phyloP scores from a whole-genome alignment of 2,797 vertebrate genomes.

The Stomatorhinus walkeri region DNA sequence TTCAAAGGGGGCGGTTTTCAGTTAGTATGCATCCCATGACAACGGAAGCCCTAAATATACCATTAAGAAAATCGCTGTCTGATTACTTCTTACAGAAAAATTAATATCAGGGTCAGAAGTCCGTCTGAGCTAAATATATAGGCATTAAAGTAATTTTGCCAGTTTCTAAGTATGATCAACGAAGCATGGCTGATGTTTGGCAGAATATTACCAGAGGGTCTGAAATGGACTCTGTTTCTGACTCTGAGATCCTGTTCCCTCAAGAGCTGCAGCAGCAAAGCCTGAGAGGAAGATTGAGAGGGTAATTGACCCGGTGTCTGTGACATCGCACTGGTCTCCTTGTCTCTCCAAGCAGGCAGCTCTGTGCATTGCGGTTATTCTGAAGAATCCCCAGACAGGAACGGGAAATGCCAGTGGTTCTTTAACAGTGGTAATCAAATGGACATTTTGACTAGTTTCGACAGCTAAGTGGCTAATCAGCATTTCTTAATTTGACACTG shows the following conservation, averaged over 20 bases:
- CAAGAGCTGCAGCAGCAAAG: neutral
- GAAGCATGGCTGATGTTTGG: neutral
- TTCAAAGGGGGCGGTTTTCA: too few relatives aligned
- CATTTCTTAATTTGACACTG: neutral
- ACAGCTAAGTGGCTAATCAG: neutral
- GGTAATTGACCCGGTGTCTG: neutral
- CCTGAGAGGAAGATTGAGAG: neutral
- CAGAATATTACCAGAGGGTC: neutral
- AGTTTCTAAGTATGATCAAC: neutral
- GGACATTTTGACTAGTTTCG: conserved; percentile 4
- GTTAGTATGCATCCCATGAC: neutral
- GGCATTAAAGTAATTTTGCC: neutral
- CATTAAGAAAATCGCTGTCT: neutral
- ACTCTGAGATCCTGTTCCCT: neutral
- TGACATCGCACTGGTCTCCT: neutral
- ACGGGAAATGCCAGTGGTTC: neutral
- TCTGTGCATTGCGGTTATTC: neutral
- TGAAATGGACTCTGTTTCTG: neutral
- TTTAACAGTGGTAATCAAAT: neutral
- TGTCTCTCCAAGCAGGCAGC: neutral
- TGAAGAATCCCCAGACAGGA: neutral
- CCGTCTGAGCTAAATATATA: neutral
- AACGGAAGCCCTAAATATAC: neutral
- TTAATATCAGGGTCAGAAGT: neutral
- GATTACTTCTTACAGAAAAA: neutral